Base-by-base conservation (phyloP, 2,113 vertebrate species). In the Phylloscopus whistleri region DNA sequence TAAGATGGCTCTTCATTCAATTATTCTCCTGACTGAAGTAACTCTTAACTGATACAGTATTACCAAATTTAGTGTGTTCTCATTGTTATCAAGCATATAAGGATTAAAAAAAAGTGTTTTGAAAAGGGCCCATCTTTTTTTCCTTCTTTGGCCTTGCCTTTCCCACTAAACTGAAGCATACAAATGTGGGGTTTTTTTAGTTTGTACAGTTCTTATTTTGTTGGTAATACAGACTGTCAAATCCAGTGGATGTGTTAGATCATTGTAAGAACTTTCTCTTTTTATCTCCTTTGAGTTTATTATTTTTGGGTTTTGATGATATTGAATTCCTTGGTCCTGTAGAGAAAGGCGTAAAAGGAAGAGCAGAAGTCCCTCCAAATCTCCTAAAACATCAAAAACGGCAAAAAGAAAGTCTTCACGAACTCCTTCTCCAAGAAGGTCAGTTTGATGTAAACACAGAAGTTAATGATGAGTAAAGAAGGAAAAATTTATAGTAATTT, bases 341-440 rank as follows among this genome's bases (percentile, higher is more conserved):
- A 99, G 99, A 91, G 98, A 98, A 92, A 98, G 97, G 33, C 98
- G 98, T 79, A 98, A 97, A 94, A 98, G 98, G 96, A 99, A 97
- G 95, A 99, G 98, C 78, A 98, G 97, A 95, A 99, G 98, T 96
- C 98, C 95, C 39, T 98, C 98, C 39, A 98, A 97, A 79, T 98
- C 98, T n/a, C 98, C 98, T 60, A 98, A 97, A 93, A 96, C 96
- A 46, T 99, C 99, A 68, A 98, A 98, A 97, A 97, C 98, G 26
- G 96, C 98, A 53, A 99, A 98, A 69, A 98, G 98, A 95, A 98
- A 98, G 94, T 97, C 98, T 83, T 98, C 98, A 69, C 98, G 97
- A 82, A 98, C 98, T 81, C 98, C 99, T 9, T 99, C 99, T 10
- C 99, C 98, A 2, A 98, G 98, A 97, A 98, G 98, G 99, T 99